Conservation (phyloP, 2,113 vertebrate genomes). For the Piaya cayana region DNA sequence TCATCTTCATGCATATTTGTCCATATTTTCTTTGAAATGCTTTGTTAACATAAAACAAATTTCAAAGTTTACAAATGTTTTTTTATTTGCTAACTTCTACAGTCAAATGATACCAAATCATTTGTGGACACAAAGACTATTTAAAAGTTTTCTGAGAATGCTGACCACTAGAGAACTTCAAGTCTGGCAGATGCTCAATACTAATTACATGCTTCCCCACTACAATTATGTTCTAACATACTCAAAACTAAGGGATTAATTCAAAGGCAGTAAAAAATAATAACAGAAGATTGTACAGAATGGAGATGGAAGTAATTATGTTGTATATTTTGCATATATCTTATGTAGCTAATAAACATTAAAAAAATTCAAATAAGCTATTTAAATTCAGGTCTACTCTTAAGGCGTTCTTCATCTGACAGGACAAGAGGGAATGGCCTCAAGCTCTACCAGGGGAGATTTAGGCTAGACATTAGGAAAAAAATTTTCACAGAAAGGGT, state of each 20-base stretch:
- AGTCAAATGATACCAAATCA: constrained; percentile 56
- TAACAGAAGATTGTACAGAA: neutral
- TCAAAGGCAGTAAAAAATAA: neutral
- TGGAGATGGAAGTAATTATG: neutral
- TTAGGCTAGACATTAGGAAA: no score
- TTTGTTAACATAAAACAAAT: constrained; percentile 48
- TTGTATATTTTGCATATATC: neutral
- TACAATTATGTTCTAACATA: constrained; percentile 42
- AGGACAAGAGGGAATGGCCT: no score
- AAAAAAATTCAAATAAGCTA: neutral
- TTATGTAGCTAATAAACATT: neutral
- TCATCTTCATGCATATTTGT: constrained; percentile 9
- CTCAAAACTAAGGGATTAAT: constrained; percentile 55
- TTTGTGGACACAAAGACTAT: constrained; percentile 48
- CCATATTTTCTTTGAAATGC: constrained; percentile 17
- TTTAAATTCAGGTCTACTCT: neutral
- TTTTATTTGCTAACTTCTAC: constrained; percentile 26
- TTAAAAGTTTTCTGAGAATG: constrained; percentile 56
- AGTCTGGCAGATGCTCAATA: constrained; percentile 59
- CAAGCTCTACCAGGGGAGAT: no score
- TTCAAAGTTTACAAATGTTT: constrained; percentile 61
- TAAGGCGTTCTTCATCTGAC: neutral
- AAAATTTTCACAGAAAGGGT: no score
- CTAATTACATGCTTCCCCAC: constrained; percentile 25
- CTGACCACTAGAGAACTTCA: constrained; percentile 46